Conservation (phyloP, 2,797 vertebrate genomes). For the Pempheris klunzingeri region DNA sequence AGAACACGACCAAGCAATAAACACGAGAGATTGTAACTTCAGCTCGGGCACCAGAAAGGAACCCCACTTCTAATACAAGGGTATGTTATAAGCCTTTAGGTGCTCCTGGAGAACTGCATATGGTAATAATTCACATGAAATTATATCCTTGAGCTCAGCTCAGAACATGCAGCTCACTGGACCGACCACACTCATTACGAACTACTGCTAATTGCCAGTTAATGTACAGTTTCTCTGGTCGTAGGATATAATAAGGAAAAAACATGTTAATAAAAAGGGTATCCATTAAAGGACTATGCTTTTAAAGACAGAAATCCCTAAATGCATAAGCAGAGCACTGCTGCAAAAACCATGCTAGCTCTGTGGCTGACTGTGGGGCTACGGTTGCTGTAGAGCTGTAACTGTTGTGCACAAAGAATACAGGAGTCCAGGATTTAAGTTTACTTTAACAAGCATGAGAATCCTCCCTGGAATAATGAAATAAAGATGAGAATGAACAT, state of each 20-base stretch:
- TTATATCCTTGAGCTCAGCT: slow-evolving; percentile 71
- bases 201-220: slow-evolving; percentile 65
- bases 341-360: slow-evolving; percentile 38
- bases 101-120: slow-evolving; percentile 62
- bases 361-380: slow-evolving; percentile 18
- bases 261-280: slow-evolving; percentile 27
- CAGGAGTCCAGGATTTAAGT: slow-evolving; percentile 61
- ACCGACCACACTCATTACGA: slow-evolving; percentile 73
- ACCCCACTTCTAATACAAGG: slow-evolving; percentile 52
- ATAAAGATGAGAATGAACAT: slow-evolving; percentile 77
- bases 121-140: slow-evolving; percentile 77
- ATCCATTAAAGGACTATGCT: slow-evolving; percentile 39
- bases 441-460: slow-evolving; percentile 64
- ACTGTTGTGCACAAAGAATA: slow-evolving; percentile 46
- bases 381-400: slow-evolving; percentile 37
- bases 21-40: slow-evolving; percentile 44
- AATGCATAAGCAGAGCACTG: slow-evolving; percentile 25
- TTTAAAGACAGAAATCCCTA: slow-evolving; percentile 49
- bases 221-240: slow-evolving; percentile 42
- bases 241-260: slow-evolving; percentile 51
- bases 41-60: slow-evolving; percentile 42
- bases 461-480: slow-evolving; percentile 74
- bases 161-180: slow-evolving; percentile 65
- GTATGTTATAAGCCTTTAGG: slow-evolving; percentile 65
- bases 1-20: slow-evolving; percentile 63